Evolutionary conservation across 1,140 invertebrate species (phyloP).

Genomic region (Heliconius himera): DNA sequence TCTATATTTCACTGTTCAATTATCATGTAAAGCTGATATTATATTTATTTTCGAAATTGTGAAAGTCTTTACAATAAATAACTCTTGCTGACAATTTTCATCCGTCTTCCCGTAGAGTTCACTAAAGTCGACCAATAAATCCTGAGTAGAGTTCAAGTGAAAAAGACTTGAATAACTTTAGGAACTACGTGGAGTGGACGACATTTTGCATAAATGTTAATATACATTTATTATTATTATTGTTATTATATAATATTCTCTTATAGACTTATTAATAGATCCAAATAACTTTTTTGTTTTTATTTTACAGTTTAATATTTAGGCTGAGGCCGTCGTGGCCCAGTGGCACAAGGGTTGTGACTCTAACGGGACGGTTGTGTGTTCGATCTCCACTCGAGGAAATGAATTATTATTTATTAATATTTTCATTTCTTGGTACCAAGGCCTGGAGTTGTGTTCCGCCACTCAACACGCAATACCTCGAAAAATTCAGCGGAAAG

Average conservation of each 20-base stretch:
- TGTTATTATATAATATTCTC: not conserved
- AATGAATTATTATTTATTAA: too few relatives aligned
- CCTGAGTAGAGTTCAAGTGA: slow-evolving; percentile 60
- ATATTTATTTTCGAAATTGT: not conserved
- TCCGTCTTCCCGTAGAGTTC: slow-evolving; percentile 50
- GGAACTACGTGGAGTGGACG: not conserved
- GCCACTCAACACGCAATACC: too few relatives aligned
- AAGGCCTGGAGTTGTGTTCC: too few relatives aligned
- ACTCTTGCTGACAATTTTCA: slow-evolving; percentile 60
- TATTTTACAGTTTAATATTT: too few relatives aligned
- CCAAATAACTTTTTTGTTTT: too few relatives aligned
- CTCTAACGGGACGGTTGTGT: too few relatives aligned
- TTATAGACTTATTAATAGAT: not conserved
- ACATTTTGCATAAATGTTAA: slow-evolving; percentile 16
- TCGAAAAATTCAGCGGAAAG: too few relatives aligned
- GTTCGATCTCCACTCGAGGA: too few relatives aligned
- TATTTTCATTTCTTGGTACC: too few relatives aligned
- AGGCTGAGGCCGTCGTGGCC: too few relatives aligned
- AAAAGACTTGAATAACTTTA: slow-evolving; percentile 48
- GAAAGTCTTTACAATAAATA: slow-evolving; percentile 52
- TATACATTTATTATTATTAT: not conserved
- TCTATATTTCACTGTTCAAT: not conserved
- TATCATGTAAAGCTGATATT: not conserved
- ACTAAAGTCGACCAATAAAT: slow-evolving; percentile 67
- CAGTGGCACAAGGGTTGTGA: too few relatives aligned